Evolutionary conservation across 1,140 invertebrate genomes (phyloP), one percentile per base, ranked within the genome.

Genomic region (Heliconius eleuchia): DNA sequence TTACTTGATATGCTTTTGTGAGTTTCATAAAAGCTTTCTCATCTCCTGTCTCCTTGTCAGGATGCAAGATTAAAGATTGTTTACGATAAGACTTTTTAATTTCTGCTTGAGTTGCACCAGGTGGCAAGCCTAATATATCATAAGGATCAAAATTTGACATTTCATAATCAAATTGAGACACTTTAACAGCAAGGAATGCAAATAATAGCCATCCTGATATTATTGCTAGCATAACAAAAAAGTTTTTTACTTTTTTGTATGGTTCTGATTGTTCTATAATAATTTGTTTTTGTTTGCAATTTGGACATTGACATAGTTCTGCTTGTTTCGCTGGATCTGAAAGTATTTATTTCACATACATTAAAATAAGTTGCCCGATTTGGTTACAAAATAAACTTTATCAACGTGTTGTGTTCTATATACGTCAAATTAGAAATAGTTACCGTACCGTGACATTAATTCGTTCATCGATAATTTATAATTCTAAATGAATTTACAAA

Each of bases 61-160:
- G 99, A 97, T 99, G 99, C 83, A 98, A 96, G 84, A 98, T 97
- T 80, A 99, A 95, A 77, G 98, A 99, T 30, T 99, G 95, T 93
- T 98, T 98, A 79, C 98, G 96, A 92, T 99, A 99, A 72, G 98
- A 98, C 95, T 98, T 99, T 92, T 99, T 99, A 72, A 99, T 99
- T 91, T 99, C 98, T 70, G 95, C 94, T 90, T 97, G 96, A 27
- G 97, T 97, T 46, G 99, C 96, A 82, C 97, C 97, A 73, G 97
- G 95, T 78, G 98, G 97, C 85, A 99, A 96, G 75, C 97, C 97
- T 42, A 99, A 95, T 89, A 99, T 99, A 95, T 99, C 98, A 95
- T 99, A 99, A 1, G 99, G 99, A 96, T 99, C 99, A 96, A 99
- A 99, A 94, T 99, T 99, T 23, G 98, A 97, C 96, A 99, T 98